A percentile compares a stretch with the other conserved stretches of the same genome.
These are phyloP conservation scores for Cyprinus carpio DNA, from an alignment of 2,113 vertebrate species.

Conservation along the genomic window DNA sequence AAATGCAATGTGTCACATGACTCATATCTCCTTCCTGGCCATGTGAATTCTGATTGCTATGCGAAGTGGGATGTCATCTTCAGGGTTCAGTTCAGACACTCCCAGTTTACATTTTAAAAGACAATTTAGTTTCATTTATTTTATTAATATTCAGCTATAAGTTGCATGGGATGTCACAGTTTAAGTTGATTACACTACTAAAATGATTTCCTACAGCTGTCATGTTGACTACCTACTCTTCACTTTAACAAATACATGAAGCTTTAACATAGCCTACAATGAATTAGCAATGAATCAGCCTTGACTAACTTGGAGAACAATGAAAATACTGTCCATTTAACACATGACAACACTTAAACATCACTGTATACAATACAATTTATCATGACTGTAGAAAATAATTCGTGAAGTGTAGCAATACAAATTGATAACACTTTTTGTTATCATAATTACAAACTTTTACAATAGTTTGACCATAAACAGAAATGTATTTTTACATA, in stretches of 20 bases:
- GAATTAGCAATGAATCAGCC: background rate
- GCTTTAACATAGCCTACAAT: background rate
- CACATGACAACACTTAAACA: background rate
- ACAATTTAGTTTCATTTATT: background rate
- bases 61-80: constrained; percentile 1
- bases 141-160: background rate
- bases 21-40: background rate
- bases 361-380: background rate
- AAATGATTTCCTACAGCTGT: background rate
- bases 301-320: background rate
- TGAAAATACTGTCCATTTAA: too few relatives aligned
- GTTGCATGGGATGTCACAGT: background rate
- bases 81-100: background rate
- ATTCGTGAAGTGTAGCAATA: background rate
- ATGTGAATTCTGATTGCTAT: background rate
- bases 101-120: background rate
- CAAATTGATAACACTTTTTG: background rate
- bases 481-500: background rate
- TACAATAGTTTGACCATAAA: background rate
- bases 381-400: background rate
- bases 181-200: background rate
- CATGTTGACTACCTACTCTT: background rate
- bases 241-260: background rate
- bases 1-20: background rate
- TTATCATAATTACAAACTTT: background rate